Evolutionary conservation across 2,113 vertebrate species (phyloP).

Genomic region (Dendrocopos noguchii): DNA sequence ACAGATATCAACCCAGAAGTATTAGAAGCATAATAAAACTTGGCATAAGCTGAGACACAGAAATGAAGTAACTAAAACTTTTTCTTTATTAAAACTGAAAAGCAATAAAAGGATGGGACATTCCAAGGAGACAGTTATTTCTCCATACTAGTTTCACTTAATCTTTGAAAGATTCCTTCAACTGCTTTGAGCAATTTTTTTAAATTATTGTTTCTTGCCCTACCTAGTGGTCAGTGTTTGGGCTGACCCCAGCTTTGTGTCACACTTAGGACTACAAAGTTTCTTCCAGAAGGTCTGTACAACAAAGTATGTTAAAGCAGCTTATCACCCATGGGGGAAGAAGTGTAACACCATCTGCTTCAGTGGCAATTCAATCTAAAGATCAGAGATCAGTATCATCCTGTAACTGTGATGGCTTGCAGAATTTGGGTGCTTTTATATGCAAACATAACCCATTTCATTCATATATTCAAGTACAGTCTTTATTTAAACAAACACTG

Average conservation of each 20-base stretch:
- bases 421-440: neutral
- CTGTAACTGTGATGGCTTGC: rapidly evolving
- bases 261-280: neutral
- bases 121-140: neutral
- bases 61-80: neutral
- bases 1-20: neutral
- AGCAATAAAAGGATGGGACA: neutral
- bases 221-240: neutral
- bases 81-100: neutral
- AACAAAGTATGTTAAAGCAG: neutral
- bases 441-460: neutral
- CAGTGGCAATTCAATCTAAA: neutral
- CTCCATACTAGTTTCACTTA: neutral
- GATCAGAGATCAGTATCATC: neutral
- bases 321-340: rapidly evolving
- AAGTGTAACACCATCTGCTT: rapidly evolving
- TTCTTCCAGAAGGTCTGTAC: neutral
- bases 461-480: neutral
- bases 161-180: neutral
- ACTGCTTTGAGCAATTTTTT: neutral
- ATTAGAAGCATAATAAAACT: neutral
- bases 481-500: neutral
- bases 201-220: neutral
- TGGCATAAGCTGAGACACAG: neutral
- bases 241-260: neutral